Percentiles rank a stretch among this genome's conserved stretches.
phyloP scores from a whole-genome alignment of 1,140 invertebrate genomes.

The Aphelinus atriplicis region DNA sequence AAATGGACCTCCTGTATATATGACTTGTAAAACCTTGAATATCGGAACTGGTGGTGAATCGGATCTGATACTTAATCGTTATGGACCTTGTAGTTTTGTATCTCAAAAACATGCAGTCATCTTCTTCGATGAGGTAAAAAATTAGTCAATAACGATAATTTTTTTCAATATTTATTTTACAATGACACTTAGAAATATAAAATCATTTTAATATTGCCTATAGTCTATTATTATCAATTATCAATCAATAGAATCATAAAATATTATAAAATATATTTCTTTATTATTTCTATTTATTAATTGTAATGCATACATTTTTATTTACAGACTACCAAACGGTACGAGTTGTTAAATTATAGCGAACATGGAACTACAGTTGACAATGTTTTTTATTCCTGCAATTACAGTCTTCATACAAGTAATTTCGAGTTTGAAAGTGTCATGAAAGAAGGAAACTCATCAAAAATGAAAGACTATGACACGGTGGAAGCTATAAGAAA shows the following conservation, averaged over 20 bases:
- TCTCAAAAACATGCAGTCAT: conserved; percentile 87
- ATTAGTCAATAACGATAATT: conserved; percentile 8
- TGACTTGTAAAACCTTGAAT: conserved; percentile 79
- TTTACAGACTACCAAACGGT: conserved; percentile 77
- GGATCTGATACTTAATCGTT: conserved; percentile 77
- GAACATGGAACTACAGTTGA: conserved; percentile 89
- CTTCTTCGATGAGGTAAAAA: conserved; percentile 86
- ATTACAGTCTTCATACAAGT: conserved; percentile 67
- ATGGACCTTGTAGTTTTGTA: conserved; percentile 80
- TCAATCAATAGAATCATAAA: conserved; percentile 10
- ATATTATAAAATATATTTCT: conserved; percentile 33
- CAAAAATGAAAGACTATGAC: conserved; percentile 51
- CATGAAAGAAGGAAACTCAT: conserved; percentile 21
- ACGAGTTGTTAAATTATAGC: conserved; percentile 93
- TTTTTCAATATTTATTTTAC: not conserved
- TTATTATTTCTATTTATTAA: conserved; percentile 18
- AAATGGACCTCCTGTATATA: conserved; percentile 70
- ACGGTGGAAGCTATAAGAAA: conserved; percentile 52
- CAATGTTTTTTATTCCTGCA: conserved; percentile 86
- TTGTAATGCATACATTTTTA: conserved; percentile 38
- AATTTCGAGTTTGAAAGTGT: conserved; percentile 1
- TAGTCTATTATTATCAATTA: not conserved
- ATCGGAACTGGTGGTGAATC: conserved; percentile 81
- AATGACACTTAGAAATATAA: conserved; percentile 18
- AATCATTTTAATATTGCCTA: conserved; percentile 5